These are phyloP conservation scores for Aurelia aurita DNA, from an alignment of 30 jellyfish, hydroid and myxozoan species.

Conservation along the genomic window DNA sequence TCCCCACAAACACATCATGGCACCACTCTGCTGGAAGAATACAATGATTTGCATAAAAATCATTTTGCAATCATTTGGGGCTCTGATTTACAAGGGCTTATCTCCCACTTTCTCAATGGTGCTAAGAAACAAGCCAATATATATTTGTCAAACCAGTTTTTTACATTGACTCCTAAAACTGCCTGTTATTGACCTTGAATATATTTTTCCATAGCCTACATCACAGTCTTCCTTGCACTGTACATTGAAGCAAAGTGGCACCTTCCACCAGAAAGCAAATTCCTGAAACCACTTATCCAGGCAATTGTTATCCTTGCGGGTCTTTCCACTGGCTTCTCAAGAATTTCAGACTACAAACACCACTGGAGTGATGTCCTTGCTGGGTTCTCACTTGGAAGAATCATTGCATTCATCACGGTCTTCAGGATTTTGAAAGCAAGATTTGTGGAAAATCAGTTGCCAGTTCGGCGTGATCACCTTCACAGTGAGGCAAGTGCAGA, in stretches of 20 bases:
- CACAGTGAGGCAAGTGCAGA: not conserved
- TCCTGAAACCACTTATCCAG: slow-evolving; percentile 66
- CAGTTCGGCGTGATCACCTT: not conserved
- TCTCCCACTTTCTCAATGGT: no score
- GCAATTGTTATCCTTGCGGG: slow-evolving; percentile 49
- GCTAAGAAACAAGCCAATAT: no score
- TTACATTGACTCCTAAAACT: no score
- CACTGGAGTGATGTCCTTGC: slow-evolving; percentile 91
- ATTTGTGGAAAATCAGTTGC: not conserved
- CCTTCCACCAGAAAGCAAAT: slow-evolving; percentile 51
- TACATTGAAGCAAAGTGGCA: slow-evolving; percentile 58
- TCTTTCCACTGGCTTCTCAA: slow-evolving; percentile 73
- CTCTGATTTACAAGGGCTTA: no score
- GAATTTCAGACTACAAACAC: slow-evolving; percentile 88
- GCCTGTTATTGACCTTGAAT: not conserved
- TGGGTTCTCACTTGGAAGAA: slow-evolving; percentile 71
- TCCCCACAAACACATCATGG: no score
- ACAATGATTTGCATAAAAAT: no score
- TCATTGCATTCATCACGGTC: slow-evolving; percentile 49
- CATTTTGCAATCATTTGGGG: no score
- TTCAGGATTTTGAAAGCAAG: slow-evolving; percentile 41
- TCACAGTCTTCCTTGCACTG: slow-evolving; percentile 65
- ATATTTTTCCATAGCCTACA: slow-evolving; percentile 30
- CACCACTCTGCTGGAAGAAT: no score
- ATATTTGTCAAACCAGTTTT: no score